Conservation (phyloP, 2,113 vertebrate genomes). For the Dicerorhinus sumatrensis region DNA sequence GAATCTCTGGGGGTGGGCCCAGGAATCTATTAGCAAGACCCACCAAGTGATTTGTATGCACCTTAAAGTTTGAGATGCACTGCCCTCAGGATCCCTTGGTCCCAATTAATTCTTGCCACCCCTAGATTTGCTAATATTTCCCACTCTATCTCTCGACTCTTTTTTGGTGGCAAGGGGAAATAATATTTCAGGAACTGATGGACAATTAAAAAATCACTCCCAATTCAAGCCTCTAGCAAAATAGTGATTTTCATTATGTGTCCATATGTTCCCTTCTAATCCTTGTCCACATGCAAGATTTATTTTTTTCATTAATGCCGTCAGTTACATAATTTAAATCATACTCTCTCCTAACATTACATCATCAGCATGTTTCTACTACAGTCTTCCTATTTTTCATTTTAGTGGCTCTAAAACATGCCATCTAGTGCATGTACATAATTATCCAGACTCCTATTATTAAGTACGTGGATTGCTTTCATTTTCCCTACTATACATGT, state of each 20-base stretch:
- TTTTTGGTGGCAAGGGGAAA: not conserved
- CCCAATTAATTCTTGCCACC: not conserved
- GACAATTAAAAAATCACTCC: not conserved
- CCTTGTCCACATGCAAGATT: not conserved
- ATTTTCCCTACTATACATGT: too few species aligned
- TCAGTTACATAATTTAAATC: not conserved
- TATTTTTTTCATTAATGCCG: not conserved
- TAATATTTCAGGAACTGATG: not conserved
- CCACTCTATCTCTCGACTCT: not conserved
- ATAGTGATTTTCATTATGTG: not conserved
- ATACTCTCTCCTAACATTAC: fast-evolving
- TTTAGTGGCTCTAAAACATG: too few species aligned
- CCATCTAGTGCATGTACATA: fast-evolving
- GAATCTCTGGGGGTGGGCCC: fast-evolving
- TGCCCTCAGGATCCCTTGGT: not conserved
- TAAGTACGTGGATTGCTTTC: not conserved
- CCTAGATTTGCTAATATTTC: not conserved
- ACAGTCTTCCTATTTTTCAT: not conserved
- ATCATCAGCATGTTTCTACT: not conserved
- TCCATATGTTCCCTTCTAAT: not conserved
- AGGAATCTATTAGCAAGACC: not conserved
- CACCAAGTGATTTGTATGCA: fast-evolving
- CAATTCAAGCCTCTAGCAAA: not conserved
- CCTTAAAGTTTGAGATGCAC: not conserved
- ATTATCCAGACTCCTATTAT: not conserved